Conservation (phyloP, 2,797 vertebrate genomes). For the Carapus acus region DNA sequence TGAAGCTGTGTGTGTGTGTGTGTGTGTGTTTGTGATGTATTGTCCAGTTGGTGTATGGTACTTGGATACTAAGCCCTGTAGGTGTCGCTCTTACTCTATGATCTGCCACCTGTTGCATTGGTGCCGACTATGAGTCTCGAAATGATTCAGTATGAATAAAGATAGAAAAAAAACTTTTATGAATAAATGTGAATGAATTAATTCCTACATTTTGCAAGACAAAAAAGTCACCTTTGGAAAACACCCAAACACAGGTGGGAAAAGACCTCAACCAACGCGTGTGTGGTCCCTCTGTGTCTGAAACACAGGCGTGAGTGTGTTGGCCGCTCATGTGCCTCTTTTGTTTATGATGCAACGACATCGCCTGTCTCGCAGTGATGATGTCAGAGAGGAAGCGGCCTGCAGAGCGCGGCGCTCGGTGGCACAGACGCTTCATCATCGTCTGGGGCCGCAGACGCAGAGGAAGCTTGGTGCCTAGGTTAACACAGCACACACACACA, state of each 20-base stretch:
- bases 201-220: not conserved
- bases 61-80: slow-evolving; percentile 50
- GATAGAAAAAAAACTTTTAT: not conserved
- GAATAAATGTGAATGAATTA: too few species aligned
- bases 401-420: slow-evolving; percentile 50
- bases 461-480: slow-evolving; percentile 60
- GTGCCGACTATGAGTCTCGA: not conserved
- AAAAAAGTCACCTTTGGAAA: not conserved
- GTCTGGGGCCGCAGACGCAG: slow-evolving; percentile 38
- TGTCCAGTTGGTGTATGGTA: not conserved
- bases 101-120: slow-evolving; percentile 70
- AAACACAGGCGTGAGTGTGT: too few species aligned
- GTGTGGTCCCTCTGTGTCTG: too few species aligned
- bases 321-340: not conserved
- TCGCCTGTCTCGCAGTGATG: slow-evolving; percentile 49
- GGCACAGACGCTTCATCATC: slow-evolving; percentile 53
- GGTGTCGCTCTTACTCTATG: slow-evolving; percentile 69
- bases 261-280: too few species aligned
- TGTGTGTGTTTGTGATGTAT: not conserved
- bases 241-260: too few species aligned
- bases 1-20: too few species aligned
- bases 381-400: slow-evolving; percentile 55
- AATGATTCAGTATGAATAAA: not conserved
- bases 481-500: too few species aligned
- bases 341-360: slow-evolving; percentile 23